Base-by-base conservation (phyloP, 2,113 vertebrate species). In the Pterocles burchelli region DNA sequence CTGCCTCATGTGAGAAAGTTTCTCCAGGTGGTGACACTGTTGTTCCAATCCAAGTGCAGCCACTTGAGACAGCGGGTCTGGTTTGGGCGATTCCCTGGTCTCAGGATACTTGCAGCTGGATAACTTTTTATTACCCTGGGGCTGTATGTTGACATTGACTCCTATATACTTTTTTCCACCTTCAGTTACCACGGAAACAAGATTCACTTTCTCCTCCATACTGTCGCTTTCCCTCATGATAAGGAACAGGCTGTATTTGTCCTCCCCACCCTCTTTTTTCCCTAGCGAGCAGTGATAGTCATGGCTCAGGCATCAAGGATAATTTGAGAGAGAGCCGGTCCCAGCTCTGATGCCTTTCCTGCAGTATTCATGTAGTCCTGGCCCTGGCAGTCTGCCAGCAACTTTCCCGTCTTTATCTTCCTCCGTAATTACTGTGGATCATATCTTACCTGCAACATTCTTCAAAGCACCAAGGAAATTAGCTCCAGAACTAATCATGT, bases 151-250 rank as follows among this genome's bases (percentile, higher is more conserved):
- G 75, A 65, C 95, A 77, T 6, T 36, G 96, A 95, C 91, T 93
- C 73, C 93, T 7, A 18, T 9, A 54, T 10, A 83, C 72, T 79
- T 89, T 77, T 76, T 82, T 68, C 94, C 90, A 96, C 95, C 95
- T 96, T 96, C 49, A 33, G 94, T 97, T 94, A 38, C 96, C 86
- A 75, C 93, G 86, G 96, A 62, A 93, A 95, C 96, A 65, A 65
- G 89, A 90, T 93, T 83, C 57, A 28, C 84, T 88, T 94, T 96
- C 91, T 91, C 81, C 83, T 89, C 75, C 78, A 1, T 26, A 17
- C 78, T 17, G 71, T 74, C 4, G 13, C 88, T 91, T 92, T 62
- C 67, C 82, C 93, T 83, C 73, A 41, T 33, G 77, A n/a, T 31
- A 33, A 86, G 80, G 83, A 67, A 18, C 11, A 62, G 65, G 7